Evolutionary conservation across 2,797 vertebrate species (phyloP).

Genomic region (Anguilla megastoma): DNA sequence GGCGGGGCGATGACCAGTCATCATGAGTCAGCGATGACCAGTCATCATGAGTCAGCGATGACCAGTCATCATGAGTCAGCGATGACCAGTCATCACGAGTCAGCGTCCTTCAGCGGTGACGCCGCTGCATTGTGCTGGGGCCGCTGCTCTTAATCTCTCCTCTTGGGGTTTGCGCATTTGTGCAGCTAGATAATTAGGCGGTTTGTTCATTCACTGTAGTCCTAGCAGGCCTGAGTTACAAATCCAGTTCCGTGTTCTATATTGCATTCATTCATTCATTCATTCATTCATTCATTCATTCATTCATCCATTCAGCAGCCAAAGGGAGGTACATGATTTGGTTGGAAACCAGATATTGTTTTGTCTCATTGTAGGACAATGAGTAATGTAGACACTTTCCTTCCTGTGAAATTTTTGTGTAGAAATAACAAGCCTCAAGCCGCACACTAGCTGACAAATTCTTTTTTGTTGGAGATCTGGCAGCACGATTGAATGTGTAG

Average conservation of each 20-base stretch:
- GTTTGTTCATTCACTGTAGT: too few species aligned
- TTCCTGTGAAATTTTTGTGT: background rate
- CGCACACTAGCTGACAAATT: background rate
- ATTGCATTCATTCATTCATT: background rate
- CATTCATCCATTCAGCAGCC: background rate
- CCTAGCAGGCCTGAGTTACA: too few species aligned
- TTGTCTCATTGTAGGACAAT: background rate
- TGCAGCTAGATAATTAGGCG: too few species aligned
- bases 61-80: background rate
- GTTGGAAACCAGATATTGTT: background rate
- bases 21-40: background rate
- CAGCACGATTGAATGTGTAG: background rate
- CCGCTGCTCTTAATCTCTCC: too few species aligned
- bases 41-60: background rate
- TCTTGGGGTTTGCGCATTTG: too few species aligned
- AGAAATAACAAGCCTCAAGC: background rate
- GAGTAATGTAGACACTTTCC: background rate
- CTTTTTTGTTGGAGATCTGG: background rate
- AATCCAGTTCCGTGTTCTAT: too few species aligned
- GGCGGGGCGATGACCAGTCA: background rate
- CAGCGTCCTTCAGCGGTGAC: too few species aligned
- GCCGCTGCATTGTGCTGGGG: too few species aligned
- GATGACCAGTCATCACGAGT: background rate
- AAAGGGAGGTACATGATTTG: background rate
- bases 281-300: background rate